phyloP scores from a whole-genome alignment of 2,888 invertebrate genomes.

The Ennomos quercinarius region DNA sequence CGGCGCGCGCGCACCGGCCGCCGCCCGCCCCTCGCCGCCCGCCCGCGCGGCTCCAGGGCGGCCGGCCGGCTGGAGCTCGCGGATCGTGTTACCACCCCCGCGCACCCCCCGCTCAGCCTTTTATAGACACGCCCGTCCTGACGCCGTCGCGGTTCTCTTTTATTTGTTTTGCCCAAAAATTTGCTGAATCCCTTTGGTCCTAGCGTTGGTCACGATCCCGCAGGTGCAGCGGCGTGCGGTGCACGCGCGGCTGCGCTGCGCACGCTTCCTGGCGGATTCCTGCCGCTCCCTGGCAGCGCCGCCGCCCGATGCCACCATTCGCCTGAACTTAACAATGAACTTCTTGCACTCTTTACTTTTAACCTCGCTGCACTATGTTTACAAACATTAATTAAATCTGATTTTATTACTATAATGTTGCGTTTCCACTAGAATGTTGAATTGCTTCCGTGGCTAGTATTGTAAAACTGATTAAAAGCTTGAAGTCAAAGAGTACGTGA shows the following conservation, averaged over 20 bases:
- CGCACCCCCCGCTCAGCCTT: constrained; percentile 84
- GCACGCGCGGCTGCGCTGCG: constrained; percentile 44
- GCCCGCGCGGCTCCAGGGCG: constrained; percentile 71
- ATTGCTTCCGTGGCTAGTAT: constrained; percentile 12
- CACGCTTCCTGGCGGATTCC: constrained; percentile 64
- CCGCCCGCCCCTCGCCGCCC: constrained; percentile 38
- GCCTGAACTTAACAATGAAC: constrained; percentile 81
- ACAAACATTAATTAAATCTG: constrained; percentile 73
- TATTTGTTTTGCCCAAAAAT: constrained; percentile 83
- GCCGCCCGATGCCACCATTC: constrained; percentile 57
- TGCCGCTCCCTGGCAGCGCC: constrained; percentile 69
- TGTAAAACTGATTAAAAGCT: too few species aligned
- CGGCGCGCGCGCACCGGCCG: constrained; percentile 66
- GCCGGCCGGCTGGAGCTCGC: constrained; percentile 82
- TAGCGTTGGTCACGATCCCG: constrained; percentile 39
- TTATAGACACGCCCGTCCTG: constrained; percentile 83
- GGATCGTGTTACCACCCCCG: constrained; percentile 85
- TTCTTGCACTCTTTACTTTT: constrained; percentile 67
- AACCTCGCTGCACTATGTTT: constrained; percentile 64
- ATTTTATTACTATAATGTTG: constrained; percentile 53
- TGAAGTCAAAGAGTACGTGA: too few species aligned
- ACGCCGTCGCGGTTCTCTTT: constrained; percentile 74
- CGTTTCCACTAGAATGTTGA: constrained; percentile 24
- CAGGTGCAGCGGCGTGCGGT: constrained; percentile 25
- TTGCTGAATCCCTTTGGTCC: constrained; percentile 72